Evolutionary conservation across 2,888 invertebrate species (phyloP), one percentile per base, ranked within the genome.

Genomic region (Anoplius nigerrimus): DNA sequence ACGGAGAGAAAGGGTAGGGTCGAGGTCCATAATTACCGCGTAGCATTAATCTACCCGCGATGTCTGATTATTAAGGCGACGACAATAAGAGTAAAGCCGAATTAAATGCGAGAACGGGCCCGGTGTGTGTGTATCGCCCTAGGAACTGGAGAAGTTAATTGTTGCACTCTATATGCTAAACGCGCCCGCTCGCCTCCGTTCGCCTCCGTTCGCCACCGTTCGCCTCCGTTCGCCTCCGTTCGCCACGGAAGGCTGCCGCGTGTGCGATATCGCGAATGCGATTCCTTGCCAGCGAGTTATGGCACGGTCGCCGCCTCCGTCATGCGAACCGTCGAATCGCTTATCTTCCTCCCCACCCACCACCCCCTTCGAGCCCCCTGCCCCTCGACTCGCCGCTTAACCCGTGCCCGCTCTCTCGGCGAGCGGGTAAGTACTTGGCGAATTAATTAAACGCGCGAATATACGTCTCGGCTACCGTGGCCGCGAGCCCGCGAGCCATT

Each of bases 161-260:
- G 83, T 84, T 83, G 86, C 84, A 88, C 88, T 87, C 86, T 87
- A 87, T 88, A 88, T 88, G 88, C 87, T 88, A 88, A 88, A 82
- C 82, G 79, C 80, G 77, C 72, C 76, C 78, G 27, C 46, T 27
- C 11, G 55, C 59, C 11, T 34, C 13, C 16, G 5, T 5, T 54
- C 54, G 54, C 54, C 45, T 21, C 20, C 59, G 48, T n/a, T n/a
- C 82, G 79, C 80, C 76, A 72, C 76, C 78, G 27, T 46, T 27
- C 11, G 55, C 59, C 11, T 34, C 13, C 16, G 5, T 5, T 54
- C 54, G 54, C 54, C 45, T 21, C 20, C 21, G 18, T 2, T 15
- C 54, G 20, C 52, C 45, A 45, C 61, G 55, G 71, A 48, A 18
- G 57, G 55, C 57, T 62, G 67, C 76, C 79, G 85, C 85, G 85